phyloP scores from a whole-genome alignment of 2,888 invertebrate species.

The Hymenopus coronatus region DNA sequence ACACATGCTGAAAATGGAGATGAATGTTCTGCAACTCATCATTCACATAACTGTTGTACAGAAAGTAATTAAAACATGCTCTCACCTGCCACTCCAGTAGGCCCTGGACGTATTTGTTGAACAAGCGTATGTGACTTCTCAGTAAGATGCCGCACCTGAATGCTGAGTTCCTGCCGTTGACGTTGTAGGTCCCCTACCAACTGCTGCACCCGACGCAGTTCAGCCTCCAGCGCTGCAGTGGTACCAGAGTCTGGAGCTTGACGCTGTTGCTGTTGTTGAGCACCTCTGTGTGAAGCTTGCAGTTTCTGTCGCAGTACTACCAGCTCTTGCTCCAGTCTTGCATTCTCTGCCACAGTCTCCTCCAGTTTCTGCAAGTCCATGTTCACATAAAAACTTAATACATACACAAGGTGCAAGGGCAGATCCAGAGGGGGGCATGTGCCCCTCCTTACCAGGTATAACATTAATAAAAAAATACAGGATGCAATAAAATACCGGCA shows the following conservation, averaged over 20 bases:
- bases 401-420: no score
- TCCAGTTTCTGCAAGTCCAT: constrained; percentile 68
- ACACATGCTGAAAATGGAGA: no score
- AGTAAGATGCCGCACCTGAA: constrained; percentile 80
- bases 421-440: no score
- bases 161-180: constrained; percentile 80
- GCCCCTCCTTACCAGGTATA: no score
- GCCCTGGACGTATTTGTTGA: constrained; percentile 58
- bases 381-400: constrained; percentile 50
- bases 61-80: background rate
- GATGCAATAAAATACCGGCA: no score
- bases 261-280: constrained; percentile 7
- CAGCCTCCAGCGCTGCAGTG: constrained; percentile 51
- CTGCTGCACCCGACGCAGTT: constrained; percentile 77
- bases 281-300: constrained; percentile 62
- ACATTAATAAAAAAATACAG: no score
- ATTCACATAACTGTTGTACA: no score
- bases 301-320: constrained; percentile 79
- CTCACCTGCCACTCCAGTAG: constrained; percentile 42
- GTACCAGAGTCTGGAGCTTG: constrained; percentile 29
- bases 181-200: constrained; percentile 82
- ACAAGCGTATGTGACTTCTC: constrained; percentile 72
- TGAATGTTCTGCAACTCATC: no score
- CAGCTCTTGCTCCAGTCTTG: constrained; percentile 82
- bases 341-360: constrained; percentile 88